Conservation (phyloP, 2,888 invertebrate genomes). For the Pseudococcus longispinus region DNA sequence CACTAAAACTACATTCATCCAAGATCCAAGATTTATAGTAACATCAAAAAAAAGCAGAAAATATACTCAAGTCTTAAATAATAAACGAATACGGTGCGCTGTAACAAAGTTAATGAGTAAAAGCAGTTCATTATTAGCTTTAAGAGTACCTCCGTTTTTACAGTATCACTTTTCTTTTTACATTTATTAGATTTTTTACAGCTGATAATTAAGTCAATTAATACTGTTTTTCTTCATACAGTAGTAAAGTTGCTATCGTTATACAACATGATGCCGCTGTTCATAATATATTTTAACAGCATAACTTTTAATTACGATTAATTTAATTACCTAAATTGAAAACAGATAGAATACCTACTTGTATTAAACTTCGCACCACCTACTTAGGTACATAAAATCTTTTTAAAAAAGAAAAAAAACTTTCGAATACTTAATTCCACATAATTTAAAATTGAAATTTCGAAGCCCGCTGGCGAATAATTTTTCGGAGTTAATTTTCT, state of each 20-base stretch:
- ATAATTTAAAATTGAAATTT: neutral
- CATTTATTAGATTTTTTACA: conserved; percentile 4
- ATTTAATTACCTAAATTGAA: neutral
- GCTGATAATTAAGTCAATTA: neutral
- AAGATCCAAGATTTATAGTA: neutral
- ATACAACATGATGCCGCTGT: neutral
- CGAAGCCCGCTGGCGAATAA: neutral
- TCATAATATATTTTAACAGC: neutral
- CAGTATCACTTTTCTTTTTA: neutral
- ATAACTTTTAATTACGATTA: neutral
- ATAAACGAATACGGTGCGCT: neutral
- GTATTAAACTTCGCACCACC: neutral
- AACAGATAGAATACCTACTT: neutral
- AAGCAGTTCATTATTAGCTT: conserved; percentile 4
- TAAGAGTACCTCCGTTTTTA: neutral
- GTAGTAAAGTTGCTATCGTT: neutral
- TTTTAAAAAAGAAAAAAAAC: neutral
- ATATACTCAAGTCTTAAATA: neutral
- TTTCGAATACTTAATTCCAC: neutral
- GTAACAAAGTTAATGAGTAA: neutral
- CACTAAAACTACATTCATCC: too few species aligned
- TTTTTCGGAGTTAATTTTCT: neutral
- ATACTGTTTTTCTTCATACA: neutral
- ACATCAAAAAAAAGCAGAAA: neutral
- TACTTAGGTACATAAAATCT: neutral